Conservation (phyloP, 2,797 vertebrate species). For the Poecilia picta region DNA sequence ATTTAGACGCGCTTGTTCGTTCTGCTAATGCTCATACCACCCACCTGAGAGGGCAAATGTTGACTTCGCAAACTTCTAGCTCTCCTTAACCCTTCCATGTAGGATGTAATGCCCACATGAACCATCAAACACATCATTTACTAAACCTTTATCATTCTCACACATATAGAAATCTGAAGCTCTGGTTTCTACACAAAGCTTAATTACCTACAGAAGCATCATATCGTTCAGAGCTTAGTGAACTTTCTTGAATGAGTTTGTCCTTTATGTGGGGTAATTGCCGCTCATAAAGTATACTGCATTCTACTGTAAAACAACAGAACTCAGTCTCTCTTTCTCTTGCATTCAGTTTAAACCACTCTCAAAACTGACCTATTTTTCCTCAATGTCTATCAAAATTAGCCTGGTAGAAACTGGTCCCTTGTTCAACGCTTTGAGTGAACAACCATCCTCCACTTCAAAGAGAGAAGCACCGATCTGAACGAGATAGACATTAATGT, state of each 20-base stretch:
- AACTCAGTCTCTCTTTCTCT: constrained; percentile 20
- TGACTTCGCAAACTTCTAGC: constrained; percentile 2
- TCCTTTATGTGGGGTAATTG: not conserved
- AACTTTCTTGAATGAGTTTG: not conserved
- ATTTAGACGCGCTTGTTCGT: constrained; percentile 12
- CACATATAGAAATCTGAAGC: not conserved
- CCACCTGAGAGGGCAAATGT: constrained; percentile 27
- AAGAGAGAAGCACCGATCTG: too few relatives aligned
- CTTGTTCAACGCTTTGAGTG: not conserved
- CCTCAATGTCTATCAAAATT: not conserved
- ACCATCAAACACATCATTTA: constrained; percentile 33
- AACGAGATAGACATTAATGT: too few relatives aligned
- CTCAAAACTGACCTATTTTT: not conserved
- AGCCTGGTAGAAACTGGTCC: not conserved
- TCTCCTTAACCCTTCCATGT: not conserved
- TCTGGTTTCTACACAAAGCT: not conserved
- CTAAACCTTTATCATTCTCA: constrained; percentile 1
- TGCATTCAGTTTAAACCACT: constrained; percentile 5
- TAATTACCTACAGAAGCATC: not conserved
- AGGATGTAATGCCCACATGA: constrained; percentile 16
- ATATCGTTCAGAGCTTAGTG: not conserved
- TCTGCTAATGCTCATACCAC: constrained; percentile 26
- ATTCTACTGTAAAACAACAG: constrained; percentile 50
- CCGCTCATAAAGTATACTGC: not conserved
- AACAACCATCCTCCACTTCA: too few relatives aligned